A percentile compares a stretch with the other conserved stretches of the same genome.
Conservation (phyloP, 1,140 invertebrate genomes). For the Dryas iulia region DNA sequence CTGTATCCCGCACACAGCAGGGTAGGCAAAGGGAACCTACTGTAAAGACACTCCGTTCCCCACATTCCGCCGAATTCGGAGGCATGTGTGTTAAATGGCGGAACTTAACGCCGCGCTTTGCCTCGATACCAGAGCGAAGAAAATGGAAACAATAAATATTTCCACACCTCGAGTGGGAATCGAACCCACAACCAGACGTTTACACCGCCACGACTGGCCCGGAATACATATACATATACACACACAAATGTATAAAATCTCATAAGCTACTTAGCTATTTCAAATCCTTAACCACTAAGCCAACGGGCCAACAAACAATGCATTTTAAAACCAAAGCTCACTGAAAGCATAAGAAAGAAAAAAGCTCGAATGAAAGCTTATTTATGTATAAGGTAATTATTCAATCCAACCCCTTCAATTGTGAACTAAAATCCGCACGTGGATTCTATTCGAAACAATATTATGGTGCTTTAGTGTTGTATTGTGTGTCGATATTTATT, state of each 20-base stretch:
- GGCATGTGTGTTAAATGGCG: too few relatives aligned
- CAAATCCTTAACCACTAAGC: neutral
- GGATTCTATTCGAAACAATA: conserved; percentile 34
- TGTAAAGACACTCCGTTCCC: too few relatives aligned
- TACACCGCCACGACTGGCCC: neutral
- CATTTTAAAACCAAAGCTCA: neutral
- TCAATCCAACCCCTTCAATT: conserved; percentile 32
- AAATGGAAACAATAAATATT: too few relatives aligned
- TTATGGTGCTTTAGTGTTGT: conserved; percentile 18
- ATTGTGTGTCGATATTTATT: conserved; percentile 3
- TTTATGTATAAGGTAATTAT: conserved; percentile 27
- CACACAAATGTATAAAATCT: too few relatives aligned
- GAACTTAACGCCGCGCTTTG: too few relatives aligned
- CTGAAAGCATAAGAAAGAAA: neutral
- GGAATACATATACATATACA: neutral
- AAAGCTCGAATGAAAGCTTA: neutral
- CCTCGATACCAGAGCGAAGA: too few relatives aligned
- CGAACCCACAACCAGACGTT: too few relatives aligned
- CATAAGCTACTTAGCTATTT: too few relatives aligned
- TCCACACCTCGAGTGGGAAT: too few relatives aligned
- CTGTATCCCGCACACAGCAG: too few relatives aligned
- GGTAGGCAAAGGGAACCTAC: too few relatives aligned
- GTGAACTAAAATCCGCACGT: conserved; percentile 25
- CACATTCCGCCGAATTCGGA: too few relatives aligned
- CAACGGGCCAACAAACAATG: neutral